Conservation (phyloP, 2,888 invertebrate genomes). For the Liopterus haemorrhoidalis region DNA sequence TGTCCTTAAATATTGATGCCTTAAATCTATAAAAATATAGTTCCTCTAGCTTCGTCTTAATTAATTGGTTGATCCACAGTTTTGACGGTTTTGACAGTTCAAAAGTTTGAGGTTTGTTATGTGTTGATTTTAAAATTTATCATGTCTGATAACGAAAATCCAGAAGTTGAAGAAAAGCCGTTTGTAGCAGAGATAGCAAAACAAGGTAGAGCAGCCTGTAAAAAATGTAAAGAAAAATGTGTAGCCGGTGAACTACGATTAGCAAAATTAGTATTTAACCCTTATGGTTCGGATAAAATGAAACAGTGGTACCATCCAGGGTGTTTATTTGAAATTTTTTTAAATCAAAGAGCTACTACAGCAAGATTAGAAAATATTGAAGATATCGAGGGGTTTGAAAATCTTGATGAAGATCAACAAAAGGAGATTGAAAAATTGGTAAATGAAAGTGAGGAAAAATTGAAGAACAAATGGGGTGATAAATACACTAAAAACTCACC, state of each 20-base stretch:
- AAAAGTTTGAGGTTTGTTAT: neutral
- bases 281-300: slow-evolving; percentile 69
- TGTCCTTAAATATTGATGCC: too few species aligned
- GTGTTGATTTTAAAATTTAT: neutral
- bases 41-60: too few species aligned
- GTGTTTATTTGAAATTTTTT: slow-evolving; percentile 74
- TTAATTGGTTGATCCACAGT: too few species aligned
- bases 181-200: slow-evolving; percentile 76
- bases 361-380: slow-evolving; percentile 72
- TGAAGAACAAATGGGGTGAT: slow-evolving; percentile 49
- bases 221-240: slow-evolving; percentile 78
- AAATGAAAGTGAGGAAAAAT: slow-evolving; percentile 54
- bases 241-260: slow-evolving; percentile 65
- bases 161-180: slow-evolving; percentile 48
- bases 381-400: slow-evolving; percentile 73
- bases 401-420: slow-evolving; percentile 61
- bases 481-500: slow-evolving; percentile 45
- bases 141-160: slow-evolving; percentile 42
- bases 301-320: slow-evolving; percentile 78
- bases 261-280: slow-evolving; percentile 72
- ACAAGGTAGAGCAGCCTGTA: slow-evolving; percentile 73
- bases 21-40: too few species aligned
- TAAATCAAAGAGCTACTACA: slow-evolving; percentile 73
- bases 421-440: slow-evolving; percentile 58
- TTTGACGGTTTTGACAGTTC: neutral